Evolutionary conservation across 1,140 invertebrate genomes (phyloP), one percentile per base, ranked within the genome.

Genomic region (Archivesica marissinica): DNA sequence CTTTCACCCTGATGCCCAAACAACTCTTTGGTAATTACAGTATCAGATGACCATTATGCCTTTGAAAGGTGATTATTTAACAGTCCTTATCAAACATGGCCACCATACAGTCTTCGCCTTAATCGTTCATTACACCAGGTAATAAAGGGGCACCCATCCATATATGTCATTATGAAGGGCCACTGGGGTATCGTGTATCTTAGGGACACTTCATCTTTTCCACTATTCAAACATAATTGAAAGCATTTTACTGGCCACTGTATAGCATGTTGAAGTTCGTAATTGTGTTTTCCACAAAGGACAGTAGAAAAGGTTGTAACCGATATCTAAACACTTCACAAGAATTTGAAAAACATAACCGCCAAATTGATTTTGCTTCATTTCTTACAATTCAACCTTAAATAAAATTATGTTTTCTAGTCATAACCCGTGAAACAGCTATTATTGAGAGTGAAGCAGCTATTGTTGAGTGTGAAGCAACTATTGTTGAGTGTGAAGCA

Each of bases 1-100:
- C n/a, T n/a, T n/a, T n/a, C n/a, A n/a, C n/a, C n/a, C n/a, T n/a
- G n/a, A n/a, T n/a, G n/a, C n/a, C n/a, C n/a, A n/a, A n/a, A n/a
- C 35, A 66, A 38, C 6, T 77, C 20, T n/a, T 35, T 30, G 11
- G 13, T 59, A 79, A 79, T 79, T 66, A 52, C 41, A 68, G 41
- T 64, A 64, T 79, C 77, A 20, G n/a, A 30, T 79, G 77, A 44
- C 77, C n/a, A 20, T n/a, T 28, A 64, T 50, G n/a, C 30, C 41
- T 79, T 79, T 79, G 77, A 79, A 68, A 41, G 44, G 77, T 79
- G 77, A 79, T 66, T 79, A 66, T 79, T 66, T 79, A 66, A 64
- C 77, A 56, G 25, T 50, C 47, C 20, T 54, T 52, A 41, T 56
- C 41, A 39, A 23, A 68, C 28, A 35, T 28, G 41, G 35, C 79